Evolutionary conservation across 2,888 invertebrate genomes (phyloP).

Genomic region (Helicoverpa assulta): DNA sequence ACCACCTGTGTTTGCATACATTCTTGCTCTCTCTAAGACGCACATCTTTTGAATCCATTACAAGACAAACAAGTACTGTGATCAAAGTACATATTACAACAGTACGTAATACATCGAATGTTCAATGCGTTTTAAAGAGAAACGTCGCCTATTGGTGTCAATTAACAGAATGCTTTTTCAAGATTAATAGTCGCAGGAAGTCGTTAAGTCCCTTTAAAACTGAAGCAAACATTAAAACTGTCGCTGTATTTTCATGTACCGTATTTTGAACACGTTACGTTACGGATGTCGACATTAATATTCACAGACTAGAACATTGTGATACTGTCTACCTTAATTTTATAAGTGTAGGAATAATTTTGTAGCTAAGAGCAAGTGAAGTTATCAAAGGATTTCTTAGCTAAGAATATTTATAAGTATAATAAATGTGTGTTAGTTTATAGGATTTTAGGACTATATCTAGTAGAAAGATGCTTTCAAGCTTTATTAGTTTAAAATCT

Average conservation of each 20-base stretch:
- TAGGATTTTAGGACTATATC: too few relatives aligned
- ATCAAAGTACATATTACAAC: not conserved
- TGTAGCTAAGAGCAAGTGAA: too few relatives aligned
- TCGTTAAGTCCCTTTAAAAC: conserved; percentile 51
- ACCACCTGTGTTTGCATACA: too few relatives aligned
- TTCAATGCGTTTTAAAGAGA: conserved; percentile 12
- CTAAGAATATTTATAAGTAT: too few relatives aligned
- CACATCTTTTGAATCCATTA: not conserved
- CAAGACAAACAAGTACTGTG: not conserved
- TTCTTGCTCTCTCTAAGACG: too few relatives aligned
- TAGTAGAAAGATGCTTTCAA: too few relatives aligned
- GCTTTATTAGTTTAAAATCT: too few relatives aligned
- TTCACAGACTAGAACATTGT: conserved; percentile 24
- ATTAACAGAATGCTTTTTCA: conserved; percentile 50
- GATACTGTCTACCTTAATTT: conserved; percentile 23
- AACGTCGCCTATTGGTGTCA: conserved; percentile 43
- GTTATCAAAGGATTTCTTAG: too few relatives aligned
- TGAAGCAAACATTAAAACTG: conserved; percentile 35
- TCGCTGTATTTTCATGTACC: conserved; percentile 43
- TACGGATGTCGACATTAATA: conserved; percentile 45
- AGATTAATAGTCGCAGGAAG: conserved; percentile 51
- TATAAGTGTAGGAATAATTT: not conserved
- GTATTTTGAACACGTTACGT: conserved; percentile 41
- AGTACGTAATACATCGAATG: not conserved
- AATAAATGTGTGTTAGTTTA: too few relatives aligned